A percentile compares a stretch with the other conserved stretches of the same genome.
These are phyloP conservation scores for Diorhabda carinulata DNA, from an alignment of 1,140 invertebrate species.

Conservation along the genomic window DNA sequence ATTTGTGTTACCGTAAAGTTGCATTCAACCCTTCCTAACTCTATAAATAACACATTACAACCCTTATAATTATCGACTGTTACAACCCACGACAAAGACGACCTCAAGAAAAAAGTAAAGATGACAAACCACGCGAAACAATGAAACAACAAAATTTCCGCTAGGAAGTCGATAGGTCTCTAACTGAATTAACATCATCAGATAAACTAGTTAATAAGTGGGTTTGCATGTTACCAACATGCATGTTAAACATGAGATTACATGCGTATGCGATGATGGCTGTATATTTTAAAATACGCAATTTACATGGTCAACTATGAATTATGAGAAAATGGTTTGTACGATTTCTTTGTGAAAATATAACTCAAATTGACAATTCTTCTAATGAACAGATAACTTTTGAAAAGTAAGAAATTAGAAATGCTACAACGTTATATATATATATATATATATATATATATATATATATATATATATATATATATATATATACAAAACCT, in stretches of 20 bases:
- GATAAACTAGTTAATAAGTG: background rate
- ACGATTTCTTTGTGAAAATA: too few relatives aligned
- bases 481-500: too few relatives aligned
- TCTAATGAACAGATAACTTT: too few relatives aligned
- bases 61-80: background rate
- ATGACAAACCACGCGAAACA: background rate
- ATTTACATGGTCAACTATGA: too few relatives aligned
- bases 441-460: too few relatives aligned
- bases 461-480: too few relatives aligned
- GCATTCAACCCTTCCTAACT: background rate
- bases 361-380: too few relatives aligned
- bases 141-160: background rate
- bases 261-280: background rate
- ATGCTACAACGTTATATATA: too few relatives aligned
- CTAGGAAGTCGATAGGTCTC: background rate
- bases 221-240: constrained; percentile 2
- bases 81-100: background rate
- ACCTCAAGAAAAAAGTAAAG: background rate
- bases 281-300: too few relatives aligned
- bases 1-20: background rate
- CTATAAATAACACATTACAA: background rate
- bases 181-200: constrained; percentile 2
- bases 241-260: background rate
- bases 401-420: too few relatives aligned
- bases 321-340: too few relatives aligned